Base-by-base conservation (phyloP, 2,888 invertebrate genomes). In the Macrostomum cliftonense region DNA sequence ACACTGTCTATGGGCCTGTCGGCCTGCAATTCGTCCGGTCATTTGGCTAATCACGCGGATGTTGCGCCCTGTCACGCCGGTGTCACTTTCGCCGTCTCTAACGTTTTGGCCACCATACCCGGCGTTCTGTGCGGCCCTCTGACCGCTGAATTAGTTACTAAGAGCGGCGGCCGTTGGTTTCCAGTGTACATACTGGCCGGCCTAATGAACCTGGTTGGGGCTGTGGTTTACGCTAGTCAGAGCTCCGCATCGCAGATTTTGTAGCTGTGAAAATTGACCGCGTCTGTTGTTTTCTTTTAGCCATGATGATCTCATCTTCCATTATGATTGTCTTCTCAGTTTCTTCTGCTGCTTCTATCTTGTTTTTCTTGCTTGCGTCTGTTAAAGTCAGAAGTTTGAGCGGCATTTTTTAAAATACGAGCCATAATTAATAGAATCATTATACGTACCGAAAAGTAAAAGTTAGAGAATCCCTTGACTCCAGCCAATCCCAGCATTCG, bases 51-150 rank as follows among this genome's bases (percentile, higher is more conserved):
- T 63, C 81, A 82, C 63, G 79, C 80, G 4, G 82, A 82, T 61
- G 75, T 82, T 21, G 81, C 81, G 1, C 81, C 81, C 1, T 80
- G 80, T 68, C 78, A 81, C 67, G 80, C 81, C 1, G 81, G 80
- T 21, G 77, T 80, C 47, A 80, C 81, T 16, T 81, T 81, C 67
- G 80, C 81, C 36, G 77, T 81, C 55, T 80, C 80, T 39, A 81
- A 81, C 62, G 81, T 81, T 9, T 73, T 81, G 57, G 80, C 80
- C 2, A 81, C 81, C 1, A 78, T 81, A 56, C 80, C 81, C 1
- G 81, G 81, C 12, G 79, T 81, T 45, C 68, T 80, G 37, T 80
- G 80, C 61, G 81, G 81, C n/a, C 81, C 81, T 12, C 64, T 81
- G 48, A 81, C 81, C 7, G 81, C 81, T 1, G 79, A 79, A 66